Evolutionary conservation across 1,140 invertebrate species (phyloP), one percentile per base, ranked within the genome.

Genomic region (Heliconius congener): DNA sequence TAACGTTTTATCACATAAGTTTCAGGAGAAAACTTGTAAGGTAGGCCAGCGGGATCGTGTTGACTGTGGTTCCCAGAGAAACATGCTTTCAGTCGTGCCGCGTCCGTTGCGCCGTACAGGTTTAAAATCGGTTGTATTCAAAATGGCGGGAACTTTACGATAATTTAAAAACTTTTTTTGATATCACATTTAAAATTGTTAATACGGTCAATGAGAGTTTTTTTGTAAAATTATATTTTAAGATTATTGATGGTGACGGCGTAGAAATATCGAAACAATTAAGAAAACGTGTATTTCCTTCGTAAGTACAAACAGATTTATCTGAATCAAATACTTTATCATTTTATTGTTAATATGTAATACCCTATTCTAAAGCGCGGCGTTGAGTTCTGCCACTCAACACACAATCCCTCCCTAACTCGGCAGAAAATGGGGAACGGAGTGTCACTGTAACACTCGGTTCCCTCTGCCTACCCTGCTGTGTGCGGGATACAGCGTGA

Each of bases 81-180:
- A 89, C 86, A 87, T 88, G 88, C 82, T 85, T 91, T 94, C 89
- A 94, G 93, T 94, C 87, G 89, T 87, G 79, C 83, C 87, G 90
- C 90, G 92, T 88, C 87, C 85, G 89, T 90, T 81, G 81, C 84
- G 81, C 83, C 84, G 90, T 84, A 86, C 79, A 86, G 85, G 71
- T 81, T 82, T 80, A 76, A 57, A 86, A 80, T 76, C 60, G 77
- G 27, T 57, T 74, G 75, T 37, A 74, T 81, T 81, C 84, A 85
- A 87, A 87, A 87, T 90, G 90, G 87, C 91, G 91, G 86, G 86
- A 94, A 93, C 90, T 91, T 93, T 94, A 79, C 85, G 86, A 87
- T 83, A 86, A 87, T 83, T 27, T 66, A 27, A 66, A 16, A 66
- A 66, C 60, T 66, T 66, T 60, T 46, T 66, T 30, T 0, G 13